Conservation (phyloP, 2,797 vertebrate genomes). For the Ctenosaura bakeri region DNA sequence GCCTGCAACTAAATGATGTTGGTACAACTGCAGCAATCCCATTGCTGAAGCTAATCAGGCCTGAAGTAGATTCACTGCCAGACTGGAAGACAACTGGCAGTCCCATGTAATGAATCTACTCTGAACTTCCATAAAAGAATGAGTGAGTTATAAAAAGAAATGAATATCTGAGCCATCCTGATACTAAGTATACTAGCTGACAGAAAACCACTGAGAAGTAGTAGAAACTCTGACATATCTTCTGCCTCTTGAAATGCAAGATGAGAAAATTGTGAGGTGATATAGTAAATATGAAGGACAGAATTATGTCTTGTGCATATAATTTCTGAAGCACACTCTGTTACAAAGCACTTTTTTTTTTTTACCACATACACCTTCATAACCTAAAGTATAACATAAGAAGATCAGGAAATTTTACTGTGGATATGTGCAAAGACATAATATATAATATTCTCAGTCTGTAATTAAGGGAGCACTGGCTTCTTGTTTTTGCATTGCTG, state of each 20-base stretch:
- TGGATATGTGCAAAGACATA: neutral
- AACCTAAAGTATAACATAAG: too few species aligned
- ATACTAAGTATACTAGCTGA: neutral
- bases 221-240: neutral
- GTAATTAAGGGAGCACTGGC: neutral
- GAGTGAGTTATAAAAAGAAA: neutral
- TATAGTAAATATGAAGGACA: neutral
- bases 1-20: neutral
- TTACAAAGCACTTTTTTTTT: too few species aligned
- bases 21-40: neutral
- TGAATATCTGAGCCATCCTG: neutral
- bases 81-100: neutral
- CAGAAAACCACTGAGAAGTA: neutral
- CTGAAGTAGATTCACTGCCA: too few species aligned
- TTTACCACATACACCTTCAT: neutral
- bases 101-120: neutral
- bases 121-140: neutral
- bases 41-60: neutral
- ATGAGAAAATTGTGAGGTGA: neutral
- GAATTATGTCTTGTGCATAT: neutral
- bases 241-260: neutral
- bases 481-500: neutral
- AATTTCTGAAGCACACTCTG: neutral
- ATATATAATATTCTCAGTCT: neutral
- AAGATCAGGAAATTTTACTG: neutral